These are phyloP conservation scores for Calliopsis andreniformis DNA, from an alignment of 1,140 invertebrate species.

Conservation along the genomic window DNA sequence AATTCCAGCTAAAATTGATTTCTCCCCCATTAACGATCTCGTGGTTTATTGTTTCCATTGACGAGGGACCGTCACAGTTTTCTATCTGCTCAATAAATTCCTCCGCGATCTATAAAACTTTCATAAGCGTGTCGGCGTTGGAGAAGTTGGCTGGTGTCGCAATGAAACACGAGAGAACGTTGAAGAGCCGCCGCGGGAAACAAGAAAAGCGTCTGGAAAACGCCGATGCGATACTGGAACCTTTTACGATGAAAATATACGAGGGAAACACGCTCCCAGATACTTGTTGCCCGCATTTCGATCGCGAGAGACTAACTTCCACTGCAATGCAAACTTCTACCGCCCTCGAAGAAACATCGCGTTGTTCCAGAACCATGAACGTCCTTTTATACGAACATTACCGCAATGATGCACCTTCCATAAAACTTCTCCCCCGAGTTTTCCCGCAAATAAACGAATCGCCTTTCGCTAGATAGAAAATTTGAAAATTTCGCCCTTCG, in stretches of 20 bases:
- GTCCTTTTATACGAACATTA: slow-evolving; percentile 14
- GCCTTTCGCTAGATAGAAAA: too few relatives aligned
- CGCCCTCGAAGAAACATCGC: slow-evolving; percentile 2
- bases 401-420: neutral
- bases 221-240: neutral
- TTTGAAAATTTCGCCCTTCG: neutral
- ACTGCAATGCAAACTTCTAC: slow-evolving; percentile 6
- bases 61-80: neutral
- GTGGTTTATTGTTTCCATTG: neutral
- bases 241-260: slow-evolving; percentile 20
- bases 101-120: slow-evolving; percentile 26
- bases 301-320: neutral
- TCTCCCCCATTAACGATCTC: too few relatives aligned
- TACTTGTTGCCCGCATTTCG: slow-evolving; percentile 18
- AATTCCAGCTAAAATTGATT: too few relatives aligned
- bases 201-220: neutral
- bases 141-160: neutral
- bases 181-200: neutral
- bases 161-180: slow-evolving; percentile 13
- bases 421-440: neutral
- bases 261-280: slow-evolving; percentile 7
- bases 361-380: neutral
- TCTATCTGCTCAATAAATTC: slow-evolving; percentile 6
- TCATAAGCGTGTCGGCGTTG: slow-evolving; percentile 2
- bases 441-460: neutral